Evolutionary conservation across 2,113 vertebrate species (phyloP), one percentile per base, ranked within the genome.

Genomic region (Microtus pennsylvanicus): DNA sequence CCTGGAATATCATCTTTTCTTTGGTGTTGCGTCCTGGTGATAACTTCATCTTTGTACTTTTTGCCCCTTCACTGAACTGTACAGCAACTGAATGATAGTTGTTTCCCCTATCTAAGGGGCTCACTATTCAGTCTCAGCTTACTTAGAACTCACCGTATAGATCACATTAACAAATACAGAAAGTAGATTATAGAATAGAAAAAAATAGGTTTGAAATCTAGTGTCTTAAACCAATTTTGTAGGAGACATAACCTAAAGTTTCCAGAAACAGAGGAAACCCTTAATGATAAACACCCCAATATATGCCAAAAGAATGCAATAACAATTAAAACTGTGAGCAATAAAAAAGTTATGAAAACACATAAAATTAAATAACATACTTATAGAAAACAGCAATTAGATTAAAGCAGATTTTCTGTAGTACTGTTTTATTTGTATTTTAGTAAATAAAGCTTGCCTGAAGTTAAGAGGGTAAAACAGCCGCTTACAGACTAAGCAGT

Each of bases 41-140:
- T 90, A n/a, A 28, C 12, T 21, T 22, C 28, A 10, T 4, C 33
- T 0, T 0, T 26, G 7, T 1, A 45, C 2, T 22, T 42, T 85
- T 80, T 77, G 5, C 7, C 67, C 12, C 45, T 87, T 82, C 12
- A 77, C 0, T 61, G 8, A 58, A 3, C 21, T 35, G 0, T 21
- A 22, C 5, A 74, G 30, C 12, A 90, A 17, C 5, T 87, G 11
- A 47, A 47, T 2, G 92, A 75, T 58, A 30, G 33, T 52, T 55
- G 52, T 81, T 81, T 81, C 5, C 7, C 19, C 21, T 80, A 2
- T 11, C 10, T 55, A n/a, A 58, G 3, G 5, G 4, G 13, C 19
- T 58, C 78, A 24, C 0, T 58, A 55, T 35, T 19, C 19, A 82
- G 11, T n/a, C 22, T 12, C 24, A 21, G 11, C 24, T 61, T n/a